A percentile compares a stretch with the other conserved stretches of the same genome.
Evolutionary conservation across 2,797 vertebrate genomes (phyloP).

Genomic region (Mycteria americana): DNA sequence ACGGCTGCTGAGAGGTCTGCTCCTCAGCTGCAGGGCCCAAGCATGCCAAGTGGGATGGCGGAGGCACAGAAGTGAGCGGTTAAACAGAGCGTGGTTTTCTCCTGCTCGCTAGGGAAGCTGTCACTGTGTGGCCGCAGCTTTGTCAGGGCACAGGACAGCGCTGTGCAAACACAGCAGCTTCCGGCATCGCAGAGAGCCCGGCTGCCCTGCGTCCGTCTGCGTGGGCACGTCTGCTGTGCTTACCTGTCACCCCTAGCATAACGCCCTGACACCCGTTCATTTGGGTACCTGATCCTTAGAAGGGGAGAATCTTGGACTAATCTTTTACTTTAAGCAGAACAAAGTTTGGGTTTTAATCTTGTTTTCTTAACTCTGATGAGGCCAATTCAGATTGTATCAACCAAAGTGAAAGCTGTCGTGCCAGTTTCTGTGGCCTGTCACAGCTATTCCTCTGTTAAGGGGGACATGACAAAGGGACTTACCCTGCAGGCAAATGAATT

Average conservation of each 20-base stretch:
- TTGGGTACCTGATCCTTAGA: background rate
- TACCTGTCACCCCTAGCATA: background rate
- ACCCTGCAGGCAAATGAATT: background rate
- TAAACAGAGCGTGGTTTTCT: background rate
- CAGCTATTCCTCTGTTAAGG: background rate
- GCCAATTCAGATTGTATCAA: background rate
- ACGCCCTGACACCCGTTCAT: accelerated
- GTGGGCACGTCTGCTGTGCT: background rate
- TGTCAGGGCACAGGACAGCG: background rate
- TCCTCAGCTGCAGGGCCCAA: background rate
- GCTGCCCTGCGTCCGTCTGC: too few relatives aligned
- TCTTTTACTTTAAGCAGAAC: background rate
- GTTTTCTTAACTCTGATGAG: background rate
- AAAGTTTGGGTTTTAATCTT: background rate
- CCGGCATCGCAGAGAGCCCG: background rate
- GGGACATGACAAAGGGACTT: background rate
- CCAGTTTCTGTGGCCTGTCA: background rate
- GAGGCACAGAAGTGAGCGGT: background rate
- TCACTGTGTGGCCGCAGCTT: background rate
- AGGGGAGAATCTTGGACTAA: background rate
- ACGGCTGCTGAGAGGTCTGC: background rate
- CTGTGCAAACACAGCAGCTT: background rate
- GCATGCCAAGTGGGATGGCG: accelerated
- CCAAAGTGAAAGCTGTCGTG: background rate
- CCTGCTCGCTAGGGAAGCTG: background rate